Evolutionary conservation across 2,113 vertebrate genomes (phyloP).

Genomic region (Orthonyx spaldingii): DNA sequence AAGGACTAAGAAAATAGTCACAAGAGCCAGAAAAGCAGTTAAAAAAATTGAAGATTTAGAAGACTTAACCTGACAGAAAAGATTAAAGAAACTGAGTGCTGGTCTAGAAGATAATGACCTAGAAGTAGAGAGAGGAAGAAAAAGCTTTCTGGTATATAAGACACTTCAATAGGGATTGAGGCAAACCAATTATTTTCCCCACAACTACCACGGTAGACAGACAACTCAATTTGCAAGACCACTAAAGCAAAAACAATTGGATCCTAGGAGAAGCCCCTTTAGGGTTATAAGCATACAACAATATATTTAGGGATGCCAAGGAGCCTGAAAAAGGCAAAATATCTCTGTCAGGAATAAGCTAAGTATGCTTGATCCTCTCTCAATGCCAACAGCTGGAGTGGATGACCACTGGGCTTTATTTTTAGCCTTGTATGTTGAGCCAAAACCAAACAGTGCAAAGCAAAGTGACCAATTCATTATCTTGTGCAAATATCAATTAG

Average conservation of each 20-base stretch:
- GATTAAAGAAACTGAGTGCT: background rate
- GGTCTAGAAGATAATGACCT: background rate
- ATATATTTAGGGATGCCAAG: background rate
- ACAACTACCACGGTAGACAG: background rate
- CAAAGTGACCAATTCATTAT: background rate
- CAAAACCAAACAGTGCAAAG: background rate
- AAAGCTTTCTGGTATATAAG: background rate
- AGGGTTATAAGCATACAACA: background rate
- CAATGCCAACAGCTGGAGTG: conserved; percentile 2
- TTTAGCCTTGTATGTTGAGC: conserved; percentile 23
- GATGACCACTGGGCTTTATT: conserved; percentile 20
- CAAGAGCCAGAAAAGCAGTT: background rate
- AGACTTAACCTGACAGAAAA: background rate
- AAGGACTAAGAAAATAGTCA: background rate
- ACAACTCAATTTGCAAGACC: background rate
- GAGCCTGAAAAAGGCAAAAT: background rate
- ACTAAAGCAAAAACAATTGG: background rate
- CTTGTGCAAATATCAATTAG: background rate
- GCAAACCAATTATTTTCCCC: background rate
- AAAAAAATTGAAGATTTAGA: background rate
- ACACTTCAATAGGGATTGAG: background rate
- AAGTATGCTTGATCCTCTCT: background rate
- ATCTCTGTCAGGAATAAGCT: background rate
- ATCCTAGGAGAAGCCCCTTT: background rate
- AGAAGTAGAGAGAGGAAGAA: background rate